phyloP scores from a whole-genome alignment of 2,888 invertebrate genomes.

The Athripsodes cinereus region DNA sequence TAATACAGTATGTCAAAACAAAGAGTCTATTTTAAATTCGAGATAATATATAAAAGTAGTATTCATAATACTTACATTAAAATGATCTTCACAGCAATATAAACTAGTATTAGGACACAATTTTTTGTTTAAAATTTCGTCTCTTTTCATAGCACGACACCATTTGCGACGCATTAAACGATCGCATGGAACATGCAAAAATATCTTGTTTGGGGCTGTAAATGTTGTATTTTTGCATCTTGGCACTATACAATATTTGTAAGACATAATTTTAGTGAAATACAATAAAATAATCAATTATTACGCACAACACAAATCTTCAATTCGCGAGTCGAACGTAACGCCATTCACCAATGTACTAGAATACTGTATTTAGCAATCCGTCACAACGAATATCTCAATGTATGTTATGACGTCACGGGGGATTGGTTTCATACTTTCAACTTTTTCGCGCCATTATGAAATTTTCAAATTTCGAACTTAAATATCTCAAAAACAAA shows the following conservation, averaged over 20 bases:
- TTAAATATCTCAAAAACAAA: background rate
- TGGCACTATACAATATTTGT: background rate
- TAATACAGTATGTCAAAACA: background rate
- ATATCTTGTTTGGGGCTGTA: background rate
- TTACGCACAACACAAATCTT: background rate
- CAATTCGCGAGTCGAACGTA: background rate
- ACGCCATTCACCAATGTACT: background rate
- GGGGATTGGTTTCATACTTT: background rate
- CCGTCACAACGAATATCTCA: background rate
- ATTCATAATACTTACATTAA: background rate
- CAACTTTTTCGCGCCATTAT: background rate
- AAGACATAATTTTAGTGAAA: background rate
- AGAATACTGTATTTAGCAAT: no score
- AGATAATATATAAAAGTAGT: background rate
- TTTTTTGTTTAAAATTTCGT: background rate
- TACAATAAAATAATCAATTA: background rate
- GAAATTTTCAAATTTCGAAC: background rate
- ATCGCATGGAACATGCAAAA: background rate
- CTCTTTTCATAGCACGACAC: background rate
- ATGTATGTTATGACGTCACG: background rate
- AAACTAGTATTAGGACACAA: background rate
- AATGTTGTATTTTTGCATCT: background rate
- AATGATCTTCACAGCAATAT: background rate
- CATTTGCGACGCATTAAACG: background rate
- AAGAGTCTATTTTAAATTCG: background rate